These are phyloP conservation scores for Pomatorhinus ruficollis DNA, from an alignment of 2,113 vertebrate species.

Conservation along the genomic window DNA sequence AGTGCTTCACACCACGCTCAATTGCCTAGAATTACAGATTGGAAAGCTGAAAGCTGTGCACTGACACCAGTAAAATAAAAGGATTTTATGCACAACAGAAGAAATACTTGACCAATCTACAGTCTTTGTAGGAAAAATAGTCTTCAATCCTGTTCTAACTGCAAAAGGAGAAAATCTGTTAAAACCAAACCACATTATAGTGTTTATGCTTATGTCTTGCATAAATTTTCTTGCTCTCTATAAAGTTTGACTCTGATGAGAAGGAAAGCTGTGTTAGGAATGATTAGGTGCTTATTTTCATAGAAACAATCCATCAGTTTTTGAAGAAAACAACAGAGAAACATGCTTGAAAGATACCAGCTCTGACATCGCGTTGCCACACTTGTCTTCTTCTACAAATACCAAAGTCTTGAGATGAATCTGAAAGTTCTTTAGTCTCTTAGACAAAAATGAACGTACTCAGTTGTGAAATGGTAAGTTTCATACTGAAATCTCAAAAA, in stretches of 20 bases:
- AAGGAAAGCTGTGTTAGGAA: constrained; percentile 9
- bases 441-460: background rate
- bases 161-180: background rate
- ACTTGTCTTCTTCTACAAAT: background rate
- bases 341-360: background rate
- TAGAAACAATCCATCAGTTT: background rate
- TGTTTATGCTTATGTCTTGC: background rate
- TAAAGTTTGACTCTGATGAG: background rate
- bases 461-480: background rate
- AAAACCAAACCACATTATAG: background rate
- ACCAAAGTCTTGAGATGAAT: background rate
- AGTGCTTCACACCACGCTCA: background rate
- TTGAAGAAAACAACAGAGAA: background rate
- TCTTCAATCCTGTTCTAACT: background rate
- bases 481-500: background rate
- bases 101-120: background rate
- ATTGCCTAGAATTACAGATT: background rate
- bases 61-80: background rate
- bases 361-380: background rate
- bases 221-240: background rate
- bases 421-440: background rate
- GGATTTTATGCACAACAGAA: background rate
- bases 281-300: background rate
- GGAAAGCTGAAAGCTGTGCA: background rate
- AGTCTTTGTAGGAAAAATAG: background rate